phyloP scores from a whole-genome alignment of 2,113 vertebrate species.

The Willisornis vidua region DNA sequence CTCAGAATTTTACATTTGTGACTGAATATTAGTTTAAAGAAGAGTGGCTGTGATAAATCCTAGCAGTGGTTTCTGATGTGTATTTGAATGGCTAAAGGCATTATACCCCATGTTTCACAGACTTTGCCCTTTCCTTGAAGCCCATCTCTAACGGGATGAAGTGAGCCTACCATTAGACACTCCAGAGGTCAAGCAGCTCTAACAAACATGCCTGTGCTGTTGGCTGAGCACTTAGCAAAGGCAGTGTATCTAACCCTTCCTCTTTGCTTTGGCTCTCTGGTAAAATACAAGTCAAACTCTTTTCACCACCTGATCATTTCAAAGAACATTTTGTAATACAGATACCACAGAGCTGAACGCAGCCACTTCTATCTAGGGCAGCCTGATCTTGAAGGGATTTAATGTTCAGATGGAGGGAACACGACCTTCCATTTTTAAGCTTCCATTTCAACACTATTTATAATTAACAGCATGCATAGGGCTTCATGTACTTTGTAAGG shows the following conservation, averaged over 20 bases:
- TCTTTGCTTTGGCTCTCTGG: not conserved
- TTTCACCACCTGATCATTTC: not conserved
- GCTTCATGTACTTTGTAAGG: slow-evolving; percentile 15
- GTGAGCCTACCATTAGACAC: not conserved
- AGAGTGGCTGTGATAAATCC: not conserved
- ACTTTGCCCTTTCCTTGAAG: not conserved
- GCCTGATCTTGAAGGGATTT: slow-evolving; percentile 51
- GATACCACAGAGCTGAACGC: not conserved
- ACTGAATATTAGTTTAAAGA: not conserved
- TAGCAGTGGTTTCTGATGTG: accelerated
- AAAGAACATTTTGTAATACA: slow-evolving; percentile 46
- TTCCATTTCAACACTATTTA: slow-evolving; percentile 36
- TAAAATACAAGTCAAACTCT: slow-evolving; percentile 16
- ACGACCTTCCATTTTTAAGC: slow-evolving; percentile 49
- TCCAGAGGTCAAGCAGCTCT: not conserved
- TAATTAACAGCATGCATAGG: slow-evolving; percentile 31
- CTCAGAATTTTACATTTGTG: not conserved
- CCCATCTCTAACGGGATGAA: not conserved
- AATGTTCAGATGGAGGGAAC: slow-evolving; percentile 45
- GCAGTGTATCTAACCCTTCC: not conserved
- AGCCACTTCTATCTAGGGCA: slow-evolving; percentile 49
- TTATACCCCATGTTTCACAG: not conserved
- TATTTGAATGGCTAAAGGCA: not conserved
- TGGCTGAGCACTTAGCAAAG: not conserved
- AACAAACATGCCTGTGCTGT: not conserved